Evolutionary conservation across 2,888 invertebrate species (phyloP).

Genomic region (Pardosa pseudoannulata): DNA sequence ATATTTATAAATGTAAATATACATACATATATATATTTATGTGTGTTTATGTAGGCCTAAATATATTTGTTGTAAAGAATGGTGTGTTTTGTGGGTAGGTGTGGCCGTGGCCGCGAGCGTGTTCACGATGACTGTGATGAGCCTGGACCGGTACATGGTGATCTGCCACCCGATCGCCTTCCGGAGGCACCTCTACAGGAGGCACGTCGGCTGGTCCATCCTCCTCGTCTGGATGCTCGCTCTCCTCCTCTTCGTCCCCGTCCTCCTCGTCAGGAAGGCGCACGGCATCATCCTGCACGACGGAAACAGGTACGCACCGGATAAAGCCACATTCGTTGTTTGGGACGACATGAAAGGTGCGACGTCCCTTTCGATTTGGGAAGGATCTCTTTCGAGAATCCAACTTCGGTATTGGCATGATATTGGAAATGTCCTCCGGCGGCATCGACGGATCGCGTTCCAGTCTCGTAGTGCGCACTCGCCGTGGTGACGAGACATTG

Average conservation of each 20-base stretch:
- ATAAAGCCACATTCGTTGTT: too few relatives aligned
- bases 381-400: not conserved
- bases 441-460: too few relatives aligned
- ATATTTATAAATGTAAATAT: too few relatives aligned
- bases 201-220: conserved; percentile 82
- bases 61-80: too few relatives aligned
- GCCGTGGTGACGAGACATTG: too few relatives aligned
- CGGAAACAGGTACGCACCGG: conserved; percentile 41
- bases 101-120: conserved; percentile 88
- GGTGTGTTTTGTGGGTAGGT: too few relatives aligned
- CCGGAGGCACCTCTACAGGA: conserved; percentile 84
- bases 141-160: conserved; percentile 83
- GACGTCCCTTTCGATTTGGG: not conserved
- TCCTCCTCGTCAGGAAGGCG: conserved; percentile 80
- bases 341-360: too few relatives aligned
- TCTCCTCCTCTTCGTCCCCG: conserved; percentile 83
- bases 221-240: conserved; percentile 83
- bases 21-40: too few relatives aligned
- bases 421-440: too few relatives aligned
- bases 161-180: conserved; percentile 86
- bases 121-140: conserved; percentile 88
- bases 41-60: too few relatives aligned
- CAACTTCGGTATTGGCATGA: too few relatives aligned
- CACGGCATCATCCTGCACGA: conserved; percentile 73
- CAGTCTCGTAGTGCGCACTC: too few relatives aligned